Evolutionary conservation across 2,113 vertebrate species (phyloP).

Genomic region (Melanostigma gelatinosum): DNA sequence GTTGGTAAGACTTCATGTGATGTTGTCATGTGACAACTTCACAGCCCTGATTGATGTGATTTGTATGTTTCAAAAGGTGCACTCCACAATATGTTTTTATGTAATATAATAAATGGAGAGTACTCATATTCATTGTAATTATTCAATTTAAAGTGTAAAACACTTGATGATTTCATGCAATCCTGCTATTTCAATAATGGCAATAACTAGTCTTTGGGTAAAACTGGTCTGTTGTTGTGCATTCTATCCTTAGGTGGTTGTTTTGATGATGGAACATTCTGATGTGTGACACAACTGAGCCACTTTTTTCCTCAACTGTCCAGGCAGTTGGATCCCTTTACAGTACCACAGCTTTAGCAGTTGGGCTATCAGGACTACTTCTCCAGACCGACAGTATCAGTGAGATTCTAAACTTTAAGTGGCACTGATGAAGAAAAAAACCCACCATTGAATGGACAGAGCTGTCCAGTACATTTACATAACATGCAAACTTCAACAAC

Average conservation of each 20-base stretch:
- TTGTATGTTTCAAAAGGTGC: not conserved
- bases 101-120: not conserved
- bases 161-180: not conserved
- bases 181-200: not conserved
- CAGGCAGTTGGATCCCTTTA: slow-evolving; percentile 4
- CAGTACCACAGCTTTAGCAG: slow-evolving; percentile 6
- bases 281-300: slow-evolving; percentile 15
- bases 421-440: slow-evolving; percentile 7
- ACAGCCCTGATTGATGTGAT: not conserved
- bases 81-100: not conserved
- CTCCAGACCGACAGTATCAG: slow-evolving; percentile 2
- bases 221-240: too few relatives aligned
- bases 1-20: not conserved
- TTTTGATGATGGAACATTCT: slow-evolving; percentile 13
- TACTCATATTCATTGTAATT: not conserved
- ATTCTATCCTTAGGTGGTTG: slow-evolving; percentile 21
- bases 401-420: not conserved
- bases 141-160: not conserved
- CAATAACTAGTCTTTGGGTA: not conserved
- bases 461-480: not conserved
- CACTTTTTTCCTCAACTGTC: slow-evolving; percentile 32
- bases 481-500: not conserved
- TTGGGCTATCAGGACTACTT: slow-evolving; percentile 2
- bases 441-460: slow-evolving; percentile 12
- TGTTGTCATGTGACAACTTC: not conserved